Conservation (phyloP, 2,888 invertebrate species). For the Rhagonycha lutea region DNA sequence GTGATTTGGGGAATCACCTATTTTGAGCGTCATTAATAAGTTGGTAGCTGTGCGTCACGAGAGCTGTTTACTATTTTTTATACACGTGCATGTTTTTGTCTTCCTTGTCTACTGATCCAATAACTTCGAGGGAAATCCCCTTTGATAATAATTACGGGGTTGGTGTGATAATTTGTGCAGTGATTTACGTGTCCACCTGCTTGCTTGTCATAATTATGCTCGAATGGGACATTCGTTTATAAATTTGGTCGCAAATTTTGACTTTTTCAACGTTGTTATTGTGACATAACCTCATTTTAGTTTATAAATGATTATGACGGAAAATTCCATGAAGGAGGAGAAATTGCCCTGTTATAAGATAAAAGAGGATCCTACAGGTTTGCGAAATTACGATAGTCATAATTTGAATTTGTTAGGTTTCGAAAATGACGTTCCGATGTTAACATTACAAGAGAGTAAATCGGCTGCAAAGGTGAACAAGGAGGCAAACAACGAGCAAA, state of each 20-base stretch:
- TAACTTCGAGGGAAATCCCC: not conserved
- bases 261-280: not conserved
- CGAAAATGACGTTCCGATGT: not conserved
- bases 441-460: not conserved
- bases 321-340: not conserved
- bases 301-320: not conserved
- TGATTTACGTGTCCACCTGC: not conserved
- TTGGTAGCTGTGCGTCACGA: not conserved
- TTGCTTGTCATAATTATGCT: not conserved
- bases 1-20: not conserved
- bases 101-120: not conserved
- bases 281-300: not conserved
- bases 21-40: not conserved
- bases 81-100: not conserved
- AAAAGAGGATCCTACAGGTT: not conserved
- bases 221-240: not conserved
- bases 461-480: not conserved
- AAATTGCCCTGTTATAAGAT: not conserved
- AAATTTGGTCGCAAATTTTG: not conserved
- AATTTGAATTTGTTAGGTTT: not conserved
- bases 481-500: not conserved
- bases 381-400: not conserved
- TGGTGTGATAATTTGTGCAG: not conserved
- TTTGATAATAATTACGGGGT: not conserved
- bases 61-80: not conserved